Evolutionary conservation across 2,797 vertebrate genomes (phyloP), one percentile per base, ranked within the genome.

Genomic region (Lindbergichthys nudifrons): DNA sequence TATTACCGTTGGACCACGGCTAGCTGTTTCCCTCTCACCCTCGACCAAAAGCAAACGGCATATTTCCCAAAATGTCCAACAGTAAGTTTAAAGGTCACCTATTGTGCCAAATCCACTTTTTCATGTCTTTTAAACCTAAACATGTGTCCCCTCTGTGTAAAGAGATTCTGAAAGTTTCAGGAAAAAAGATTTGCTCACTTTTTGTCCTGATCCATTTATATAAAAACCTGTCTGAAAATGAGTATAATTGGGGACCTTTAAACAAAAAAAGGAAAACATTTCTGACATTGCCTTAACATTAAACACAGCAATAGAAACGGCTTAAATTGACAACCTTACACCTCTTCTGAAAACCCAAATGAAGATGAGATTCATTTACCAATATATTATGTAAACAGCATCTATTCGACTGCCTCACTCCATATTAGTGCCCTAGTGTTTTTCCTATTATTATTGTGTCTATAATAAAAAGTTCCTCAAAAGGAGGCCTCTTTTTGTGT

Each of bases 401-500:
- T 61, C 39, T 21, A n/a, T 19, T 53, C 32, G 26, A 52, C 43
- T 26, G 30, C 23, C 53, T 76, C 32, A 26, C 42, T 67, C 11
- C n/a, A 52, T 53, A 76, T 71, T 36, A 58, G 46, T 56, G 51
- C 19, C 47, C 2, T 21, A 77, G 46, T 58, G 19, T 71, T 86
- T 70, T 74, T 75, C 70, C 23, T 43, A 73, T 65, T 2, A 54
- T 52, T 41, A 66, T 62, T 69, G 69, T 77, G 53, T 70, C 82
- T 32, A 74, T 84, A 83, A 77, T 56, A 53, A 80, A 69, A 78
- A 75, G 46, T 45, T 51, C 36, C 45, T 15, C 26, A 79, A 71
- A 75, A 83, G 59, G 82, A 83, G 77, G 81, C 83, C 82, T 82
- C 56, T 74, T 75, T 80, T 80, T 78, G 83, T 88, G 70, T 39